Percentiles rank a stretch among this genome's conserved stretches.
phyloP scores from a whole-genome alignment of 2,888 invertebrate genomes.

The Stratiomys singularior region DNA sequence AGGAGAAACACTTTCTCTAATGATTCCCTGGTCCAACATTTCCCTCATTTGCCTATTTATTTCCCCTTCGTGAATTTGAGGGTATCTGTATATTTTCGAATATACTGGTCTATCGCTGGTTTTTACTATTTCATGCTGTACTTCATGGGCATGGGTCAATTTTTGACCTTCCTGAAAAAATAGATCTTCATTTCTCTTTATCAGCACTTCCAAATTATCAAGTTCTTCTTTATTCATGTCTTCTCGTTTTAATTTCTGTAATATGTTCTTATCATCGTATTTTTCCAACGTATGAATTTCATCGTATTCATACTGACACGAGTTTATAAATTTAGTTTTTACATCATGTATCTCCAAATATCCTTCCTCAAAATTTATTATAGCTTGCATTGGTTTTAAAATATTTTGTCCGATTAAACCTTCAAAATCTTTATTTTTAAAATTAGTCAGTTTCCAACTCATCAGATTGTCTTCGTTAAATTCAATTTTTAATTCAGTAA shows the following conservation, averaged over 20 bases:
- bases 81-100: slow-evolving; percentile 49
- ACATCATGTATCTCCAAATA: slow-evolving; percentile 1
- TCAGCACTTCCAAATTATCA: neutral
- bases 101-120: slow-evolving; percentile 44
- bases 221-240: slow-evolving; percentile 1
- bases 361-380: slow-evolving; percentile 27
- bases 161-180: slow-evolving; percentile 57
- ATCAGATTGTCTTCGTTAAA: slow-evolving; percentile 29
- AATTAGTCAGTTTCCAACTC: slow-evolving; percentile 25
- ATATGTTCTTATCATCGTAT: neutral
- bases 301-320: neutral
- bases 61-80: slow-evolving; percentile 49
- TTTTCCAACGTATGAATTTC: slow-evolving; percentile 15
- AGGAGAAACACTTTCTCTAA: slow-evolving; percentile 49
- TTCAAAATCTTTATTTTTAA: slow-evolving; percentile 29
- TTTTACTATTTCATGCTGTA: slow-evolving; percentile 34
- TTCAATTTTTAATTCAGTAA: slow-evolving; percentile 28
- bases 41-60: slow-evolving; percentile 54
- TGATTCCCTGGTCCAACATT: slow-evolving; percentile 54
- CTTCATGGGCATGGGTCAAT: slow-evolving; percentile 55
- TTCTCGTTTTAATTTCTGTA: slow-evolving; percentile 1
- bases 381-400: slow-evolving; percentile 30
- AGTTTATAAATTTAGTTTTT: slow-evolving; percentile 10
- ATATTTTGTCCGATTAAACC: slow-evolving; percentile 37
- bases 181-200: slow-evolving; percentile 56